Base-by-base conservation (phyloP, 2,113 vertebrate species). In the Microtus ochrogaster region DNA sequence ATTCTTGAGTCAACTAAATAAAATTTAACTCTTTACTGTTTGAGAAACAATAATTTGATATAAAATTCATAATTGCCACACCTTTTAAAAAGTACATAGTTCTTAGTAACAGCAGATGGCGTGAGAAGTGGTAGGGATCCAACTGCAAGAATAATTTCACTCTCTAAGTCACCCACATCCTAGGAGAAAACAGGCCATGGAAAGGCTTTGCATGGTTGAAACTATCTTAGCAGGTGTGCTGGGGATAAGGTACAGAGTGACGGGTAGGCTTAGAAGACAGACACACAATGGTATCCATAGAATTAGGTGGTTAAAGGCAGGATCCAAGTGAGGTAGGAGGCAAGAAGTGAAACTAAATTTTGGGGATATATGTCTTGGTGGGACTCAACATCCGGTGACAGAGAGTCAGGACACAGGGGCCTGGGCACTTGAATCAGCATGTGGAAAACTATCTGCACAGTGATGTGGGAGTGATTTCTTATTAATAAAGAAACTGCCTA, bases 11-110 rank as follows among this genome's bases (percentile, higher is more conserved):
- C 79, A 70, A 52, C 74, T 88, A 92, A 85, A 33, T 68, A 84
- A 76, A 72, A 93, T 87, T 86, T 93, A 87, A 90, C 73, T 55
- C 39, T 87, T 3, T 47, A 68, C 89, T 92, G 77, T 39, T 52
- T 2, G 13, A 58, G 52, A 92, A 94, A 86, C n/a, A 55, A 66
- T 26, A 81, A 73, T 65, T 58, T 58, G 55, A 19, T 3, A 17
- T 58, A 12, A 58, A 58, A 58, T 58, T 58, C 16, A 19, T 58
- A 58, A 58, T 58, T 58, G 55, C 55, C 55, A 58, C 55, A 58
- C 16, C 17, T 58, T 4, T 58, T 58, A 58, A 58, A 19, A 58
- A 58, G 17, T 55, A 19, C 17, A 36, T 36, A 39, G 4, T 16
- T 5, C 13, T 74, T 26, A 3, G 4, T 90, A 68, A 52, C 39